Evolutionary conservation across 1,140 invertebrate species (phyloP), one percentile per base, ranked within the genome.

Genomic region (Drosophila parvula): DNA sequence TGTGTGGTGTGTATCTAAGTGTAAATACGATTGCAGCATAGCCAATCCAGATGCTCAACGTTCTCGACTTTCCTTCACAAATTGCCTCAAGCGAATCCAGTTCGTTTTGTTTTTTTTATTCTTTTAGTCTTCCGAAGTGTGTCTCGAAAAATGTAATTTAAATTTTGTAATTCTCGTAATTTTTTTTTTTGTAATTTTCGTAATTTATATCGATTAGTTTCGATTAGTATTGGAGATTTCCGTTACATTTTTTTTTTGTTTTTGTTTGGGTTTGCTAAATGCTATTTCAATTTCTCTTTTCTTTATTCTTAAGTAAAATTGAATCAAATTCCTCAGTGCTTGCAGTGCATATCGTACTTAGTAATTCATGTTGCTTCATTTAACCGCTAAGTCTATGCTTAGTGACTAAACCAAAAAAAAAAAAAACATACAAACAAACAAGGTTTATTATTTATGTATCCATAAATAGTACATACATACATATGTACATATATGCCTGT

Each of bases 311-410:
- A 89, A 88, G 90, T 91, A 91, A 90, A 91, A 91, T 91, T 91
- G 88, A 91, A 91, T 91, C 90, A 91, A 91, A 91, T 91, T 91
- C 90, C 90, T 91, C 90, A 91, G 90, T 91, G 90, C 90, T 91
- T 91, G 90, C 90, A 91, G 90, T 91, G 90, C 90, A 88, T 88
- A 90, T 86, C 77, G 70, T 86, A 89, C 70, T 77, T 80, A 73
- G 45, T 80, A 57, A 69, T 71, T 65, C 45, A 69, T 80, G 61
- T 80, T 79, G 45, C 51, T 44, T 55, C 28, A 51, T 40, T 51
- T 58, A 43, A 65, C 55, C 69, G 78, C 60, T 71, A 75, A 34
- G 68, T 77, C 74, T 73, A 73, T 61, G 61, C 47, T 65, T 57
- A 69, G 74, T 83, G 74, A 65, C 59, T 68, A 48, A 67, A 75